Conservation (phyloP, 2,113 vertebrate species). For the Centropus unirufus region DNA sequence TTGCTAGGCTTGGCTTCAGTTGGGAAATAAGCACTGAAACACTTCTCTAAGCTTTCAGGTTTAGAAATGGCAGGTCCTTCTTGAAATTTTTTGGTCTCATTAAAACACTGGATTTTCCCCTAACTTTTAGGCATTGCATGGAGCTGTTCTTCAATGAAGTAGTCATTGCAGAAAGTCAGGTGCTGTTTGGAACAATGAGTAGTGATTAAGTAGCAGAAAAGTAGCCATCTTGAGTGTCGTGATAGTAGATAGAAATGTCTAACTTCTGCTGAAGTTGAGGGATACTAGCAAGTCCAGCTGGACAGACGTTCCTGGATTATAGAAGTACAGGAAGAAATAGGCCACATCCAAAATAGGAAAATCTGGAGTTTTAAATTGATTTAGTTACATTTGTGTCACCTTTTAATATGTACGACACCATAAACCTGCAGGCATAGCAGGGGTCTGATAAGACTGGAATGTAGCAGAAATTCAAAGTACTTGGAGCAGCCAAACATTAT, state of each 20-base stretch:
- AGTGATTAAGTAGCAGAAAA: neutral
- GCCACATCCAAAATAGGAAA: neutral
- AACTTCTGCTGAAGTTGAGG: neutral
- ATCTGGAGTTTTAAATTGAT: neutral
- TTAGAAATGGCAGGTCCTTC: neutral
- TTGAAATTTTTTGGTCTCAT: neutral
- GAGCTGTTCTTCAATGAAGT: neutral
- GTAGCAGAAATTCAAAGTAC: conserved; percentile 15
- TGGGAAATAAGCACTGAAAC: neutral
- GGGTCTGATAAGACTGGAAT: neutral
- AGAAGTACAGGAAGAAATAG: neutral
- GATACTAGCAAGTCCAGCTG: neutral
- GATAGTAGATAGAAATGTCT: neutral
- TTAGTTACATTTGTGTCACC: neutral
- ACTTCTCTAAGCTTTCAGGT: neutral
- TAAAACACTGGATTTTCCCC: neutral
- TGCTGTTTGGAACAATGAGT: neutral
- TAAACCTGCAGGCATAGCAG: neutral
- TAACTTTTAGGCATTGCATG: neutral
- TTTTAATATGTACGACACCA: neutral
- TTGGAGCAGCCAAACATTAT: neutral
- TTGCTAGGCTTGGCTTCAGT: neutral
- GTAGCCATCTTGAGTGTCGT: neutral
- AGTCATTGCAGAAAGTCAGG: neutral
- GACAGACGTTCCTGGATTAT: neutral